Conservation (phyloP, 2,888 invertebrate species). For the Oligia fasciuncula region DNA sequence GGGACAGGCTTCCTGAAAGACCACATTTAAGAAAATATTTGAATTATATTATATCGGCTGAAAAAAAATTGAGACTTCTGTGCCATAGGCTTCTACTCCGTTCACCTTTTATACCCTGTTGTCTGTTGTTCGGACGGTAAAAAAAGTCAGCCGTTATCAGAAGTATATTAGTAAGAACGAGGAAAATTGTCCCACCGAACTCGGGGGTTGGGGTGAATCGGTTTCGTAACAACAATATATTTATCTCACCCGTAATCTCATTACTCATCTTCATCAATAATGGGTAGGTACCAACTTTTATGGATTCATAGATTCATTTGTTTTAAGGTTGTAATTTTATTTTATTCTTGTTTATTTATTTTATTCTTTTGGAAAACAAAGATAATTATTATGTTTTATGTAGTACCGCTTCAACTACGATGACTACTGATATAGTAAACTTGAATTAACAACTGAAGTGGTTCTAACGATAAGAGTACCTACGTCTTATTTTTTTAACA, state of each 20-base stretch:
- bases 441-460: not conserved
- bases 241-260: no score
- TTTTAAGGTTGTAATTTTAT: not conserved
- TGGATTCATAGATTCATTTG: not conserved
- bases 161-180: not conserved
- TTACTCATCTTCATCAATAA: not conserved
- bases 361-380: not conserved
- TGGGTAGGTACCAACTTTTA: not conserved
- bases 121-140: no score
- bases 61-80: no score
- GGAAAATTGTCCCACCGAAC: not conserved
- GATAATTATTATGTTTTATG: not conserved
- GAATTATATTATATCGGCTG: not conserved
- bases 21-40: slow-evolving; percentile 7
- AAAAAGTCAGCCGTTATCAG: no score
- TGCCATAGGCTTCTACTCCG: no score
- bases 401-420: not conserved
- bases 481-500: not conserved
- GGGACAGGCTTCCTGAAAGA: slow-evolving; percentile 39
- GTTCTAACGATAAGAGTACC: not conserved
- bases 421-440: not conserved
- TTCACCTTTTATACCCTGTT: no score
- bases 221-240: not conserved
- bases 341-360: no score
- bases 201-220: not conserved